Base-by-base conservation (phyloP, 2,888 invertebrate species). In the Rotaria macrura region DNA sequence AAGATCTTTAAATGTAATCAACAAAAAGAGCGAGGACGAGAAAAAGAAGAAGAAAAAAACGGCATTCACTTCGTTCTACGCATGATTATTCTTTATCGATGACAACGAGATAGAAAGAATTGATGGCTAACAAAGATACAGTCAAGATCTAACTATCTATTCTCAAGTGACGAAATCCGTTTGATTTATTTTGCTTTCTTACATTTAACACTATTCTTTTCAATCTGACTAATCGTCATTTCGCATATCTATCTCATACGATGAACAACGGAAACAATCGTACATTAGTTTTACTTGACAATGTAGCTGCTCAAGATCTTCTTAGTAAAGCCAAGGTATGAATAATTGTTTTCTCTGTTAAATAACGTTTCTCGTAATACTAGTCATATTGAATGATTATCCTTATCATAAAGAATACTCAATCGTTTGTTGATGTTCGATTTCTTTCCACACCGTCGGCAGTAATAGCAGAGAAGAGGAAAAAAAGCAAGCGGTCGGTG, bases 81-180 rank as follows among this genome's bases (percentile, higher is more conserved):
- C 65, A 34, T 65, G 65, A 65, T 65, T 65, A 65, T 65, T 65
- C 65, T 65, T 65, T 65, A 65, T 65, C 5, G 65, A 65, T 65
- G 65, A 65, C 65, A 65, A 65, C 20, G 34, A 65, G 65, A 65
- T 65, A 65, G 65, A 65, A 65, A 34, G 65, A 65, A 65, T 38
- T 65, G 65, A 65, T 65, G 65, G 65, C 65, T 65, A 65, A 65
- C 34, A 65, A 65, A 65, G 65, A 65, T 65, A 65, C 65, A 65
- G 65, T 65, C 34, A 65, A 34, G 65, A 65, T 65, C 65, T 65
- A 65, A 65, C 65, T 65, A 29, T 65, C 65, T 29, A 65, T 34
- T 65, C 65, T 65, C 65, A 65, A 65, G 65, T 65, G 65, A 65
- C 65, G 29, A 65, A 65, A 65, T 29, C 29, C 38, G 12, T 34